Conservation (phyloP, 2,797 vertebrate species). For the Sebastes cheni region DNA sequence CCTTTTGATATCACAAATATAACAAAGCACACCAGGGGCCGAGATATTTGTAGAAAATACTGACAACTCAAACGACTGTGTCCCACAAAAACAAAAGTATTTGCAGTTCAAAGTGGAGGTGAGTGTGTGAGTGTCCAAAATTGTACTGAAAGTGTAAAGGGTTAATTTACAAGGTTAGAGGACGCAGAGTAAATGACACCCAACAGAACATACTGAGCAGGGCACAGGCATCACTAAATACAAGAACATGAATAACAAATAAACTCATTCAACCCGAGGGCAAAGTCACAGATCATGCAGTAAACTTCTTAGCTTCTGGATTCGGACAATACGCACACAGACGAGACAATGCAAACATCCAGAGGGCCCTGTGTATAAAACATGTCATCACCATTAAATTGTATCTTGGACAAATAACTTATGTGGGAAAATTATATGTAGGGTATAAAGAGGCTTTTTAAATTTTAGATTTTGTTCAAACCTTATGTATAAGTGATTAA, state of each 20-base stretch:
- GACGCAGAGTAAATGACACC: background rate
- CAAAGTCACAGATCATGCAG: background rate
- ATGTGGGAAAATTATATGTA: background rate
- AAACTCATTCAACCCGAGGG: slow-evolving; percentile 9
- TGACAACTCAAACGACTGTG: background rate
- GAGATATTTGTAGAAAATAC: slow-evolving; percentile 4
- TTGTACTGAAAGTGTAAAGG: background rate
- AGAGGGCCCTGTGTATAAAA: slow-evolving; percentile 12
- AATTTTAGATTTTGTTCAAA: background rate
- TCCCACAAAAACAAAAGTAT: slow-evolving; percentile 9
- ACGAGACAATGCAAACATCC: background rate
- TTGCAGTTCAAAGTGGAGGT: background rate
- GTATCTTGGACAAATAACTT: background rate
- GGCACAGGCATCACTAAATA: background rate
- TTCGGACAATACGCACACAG: background rate
- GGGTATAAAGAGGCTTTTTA: background rate
- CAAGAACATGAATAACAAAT: background rate
- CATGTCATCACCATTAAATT: background rate
- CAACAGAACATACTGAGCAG: background rate
- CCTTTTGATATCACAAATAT: slow-evolving; percentile 7
- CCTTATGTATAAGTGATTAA: background rate
- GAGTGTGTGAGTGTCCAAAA: background rate
- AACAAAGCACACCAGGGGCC: background rate
- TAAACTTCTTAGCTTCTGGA: background rate
- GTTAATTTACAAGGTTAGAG: slow-evolving; percentile 13